A percentile compares a stretch with the other conserved stretches of the same genome.
Conservation (phyloP, 2,113 vertebrate species). For the Dicentrarchus labrax region DNA sequence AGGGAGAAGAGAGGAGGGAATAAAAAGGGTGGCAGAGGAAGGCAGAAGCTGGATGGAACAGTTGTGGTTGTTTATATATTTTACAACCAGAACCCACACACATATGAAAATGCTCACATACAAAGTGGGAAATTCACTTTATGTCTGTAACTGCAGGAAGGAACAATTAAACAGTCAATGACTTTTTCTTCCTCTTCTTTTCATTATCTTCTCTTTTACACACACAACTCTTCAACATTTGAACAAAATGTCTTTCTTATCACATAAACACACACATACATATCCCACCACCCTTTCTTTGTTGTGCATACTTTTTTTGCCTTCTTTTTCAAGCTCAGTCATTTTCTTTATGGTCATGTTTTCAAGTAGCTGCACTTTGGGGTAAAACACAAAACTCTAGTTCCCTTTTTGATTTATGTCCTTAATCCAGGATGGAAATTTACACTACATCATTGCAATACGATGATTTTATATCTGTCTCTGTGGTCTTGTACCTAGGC, state of each 20-base stretch:
- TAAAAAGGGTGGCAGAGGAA: slow-evolving; percentile 22
- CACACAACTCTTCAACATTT: background rate
- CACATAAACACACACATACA: background rate
- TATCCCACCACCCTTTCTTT: background rate
- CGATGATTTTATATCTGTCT: slow-evolving; percentile 56
- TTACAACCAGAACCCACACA: slow-evolving; percentile 24
- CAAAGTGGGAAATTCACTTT: slow-evolving; percentile 7
- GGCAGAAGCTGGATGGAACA: slow-evolving; percentile 28
- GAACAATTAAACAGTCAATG: background rate
- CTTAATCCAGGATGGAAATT: slow-evolving; percentile 50
- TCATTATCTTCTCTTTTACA: background rate
- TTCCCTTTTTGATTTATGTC: slow-evolving; percentile 46
- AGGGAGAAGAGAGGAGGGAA: slow-evolving; percentile 36
- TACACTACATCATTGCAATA: slow-evolving; percentile 33
- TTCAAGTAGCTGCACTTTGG: slow-evolving; percentile 24
- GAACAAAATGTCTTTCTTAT: background rate
- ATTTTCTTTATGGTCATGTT: slow-evolving; percentile 20
- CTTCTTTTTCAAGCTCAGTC: background rate
- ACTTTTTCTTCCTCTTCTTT: background rate
- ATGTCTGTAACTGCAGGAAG: background rate
- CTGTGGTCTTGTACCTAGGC: slow-evolving; percentile 60
- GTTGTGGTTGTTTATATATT: slow-evolving; percentile 33
- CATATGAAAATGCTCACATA: background rate
- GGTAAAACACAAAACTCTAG: slow-evolving; percentile 25
- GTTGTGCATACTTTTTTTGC: background rate